Percentiles rank a stretch among this genome's conserved stretches.
Evolutionary conservation across 2,797 vertebrate species (phyloP).

Genomic region (Phataginus tricuspis): DNA sequence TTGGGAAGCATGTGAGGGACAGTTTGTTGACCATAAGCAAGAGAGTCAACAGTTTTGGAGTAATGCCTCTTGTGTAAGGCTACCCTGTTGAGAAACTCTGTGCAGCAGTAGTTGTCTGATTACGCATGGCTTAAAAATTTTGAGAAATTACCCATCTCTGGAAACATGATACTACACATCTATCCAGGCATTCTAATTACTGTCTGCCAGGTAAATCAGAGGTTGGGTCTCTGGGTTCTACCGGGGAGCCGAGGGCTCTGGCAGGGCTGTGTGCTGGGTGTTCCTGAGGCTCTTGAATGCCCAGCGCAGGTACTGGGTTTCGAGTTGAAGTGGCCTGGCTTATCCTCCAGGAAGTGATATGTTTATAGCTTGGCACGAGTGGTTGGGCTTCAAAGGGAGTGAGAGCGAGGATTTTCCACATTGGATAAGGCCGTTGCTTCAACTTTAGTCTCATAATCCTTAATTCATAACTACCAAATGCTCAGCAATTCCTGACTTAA

Average conservation of each 20-base stretch:
- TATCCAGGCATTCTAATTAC: neutral
- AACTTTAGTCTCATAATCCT: neutral
- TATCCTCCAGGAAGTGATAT: constrained; percentile 71
- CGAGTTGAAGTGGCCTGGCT: constrained; percentile 49
- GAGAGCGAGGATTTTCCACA: constrained; percentile 52
- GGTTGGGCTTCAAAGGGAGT: constrained; percentile 70
- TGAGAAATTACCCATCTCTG: constrained; percentile 57
- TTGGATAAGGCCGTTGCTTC: constrained; percentile 40
- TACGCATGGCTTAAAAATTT: neutral
- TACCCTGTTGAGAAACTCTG: neutral
- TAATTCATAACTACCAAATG: constrained; percentile 6
- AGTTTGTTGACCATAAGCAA: neutral
- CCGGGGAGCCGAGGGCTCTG: neutral
- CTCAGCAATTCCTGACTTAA: neutral
- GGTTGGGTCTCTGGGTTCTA: neutral
- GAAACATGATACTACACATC: neutral
- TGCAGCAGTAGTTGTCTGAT: no score
- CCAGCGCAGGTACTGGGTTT: neutral
- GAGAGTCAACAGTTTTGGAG: neutral
- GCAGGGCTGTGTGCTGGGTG: neutral
- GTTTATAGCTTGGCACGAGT: constrained; percentile 69
- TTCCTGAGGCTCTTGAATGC: neutral
- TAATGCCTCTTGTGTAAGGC: neutral
- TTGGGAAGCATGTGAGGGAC: neutral
- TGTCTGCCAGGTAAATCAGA: neutral